phyloP scores from a whole-genome alignment of 2,888 invertebrate species.

The Archaeoteleia sp. region DNA sequence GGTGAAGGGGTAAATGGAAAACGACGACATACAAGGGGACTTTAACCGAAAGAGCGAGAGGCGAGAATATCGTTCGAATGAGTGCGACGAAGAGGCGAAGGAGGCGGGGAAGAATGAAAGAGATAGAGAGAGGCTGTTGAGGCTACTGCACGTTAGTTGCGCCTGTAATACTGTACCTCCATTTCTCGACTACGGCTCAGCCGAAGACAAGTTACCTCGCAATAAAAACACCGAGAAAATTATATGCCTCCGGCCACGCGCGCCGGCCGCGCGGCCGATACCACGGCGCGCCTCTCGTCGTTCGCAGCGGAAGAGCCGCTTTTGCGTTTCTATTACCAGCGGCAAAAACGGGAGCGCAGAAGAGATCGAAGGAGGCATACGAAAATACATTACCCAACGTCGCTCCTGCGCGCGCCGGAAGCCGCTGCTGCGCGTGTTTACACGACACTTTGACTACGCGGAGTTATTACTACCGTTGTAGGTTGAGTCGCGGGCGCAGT shows the following conservation, averaged over 20 bases:
- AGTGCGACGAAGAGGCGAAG: constrained; percentile 30
- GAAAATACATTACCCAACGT: constrained; percentile 10
- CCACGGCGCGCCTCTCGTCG: constrained; percentile 35
- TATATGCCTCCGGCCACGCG: constrained; percentile 72
- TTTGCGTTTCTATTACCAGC: constrained; percentile 66
- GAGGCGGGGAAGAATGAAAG: constrained; percentile 44
- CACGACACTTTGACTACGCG: constrained; percentile 9
- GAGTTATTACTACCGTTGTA: constrained; percentile 25
- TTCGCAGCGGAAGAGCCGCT: constrained; percentile 45
- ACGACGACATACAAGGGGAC: constrained; percentile 53
- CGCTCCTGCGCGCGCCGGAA: constrained; percentile 3
- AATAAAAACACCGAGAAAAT: constrained; percentile 75
- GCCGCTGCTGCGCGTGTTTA: constrained; percentile 6
- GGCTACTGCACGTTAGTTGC: constrained; percentile 74
- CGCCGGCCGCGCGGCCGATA: constrained; percentile 56
- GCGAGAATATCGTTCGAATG: no score
- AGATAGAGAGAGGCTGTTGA: constrained; percentile 56
- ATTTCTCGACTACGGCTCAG: constrained; percentile 69
- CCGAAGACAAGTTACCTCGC: constrained; percentile 75
- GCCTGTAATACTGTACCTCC: constrained; percentile 72
- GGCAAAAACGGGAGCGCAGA: constrained; percentile 33
- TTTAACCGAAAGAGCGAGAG: constrained; percentile 49
- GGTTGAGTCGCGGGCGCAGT: constrained; percentile 4
- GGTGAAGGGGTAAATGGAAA: constrained; percentile 55
- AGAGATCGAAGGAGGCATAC: constrained; percentile 16